Evolutionary conservation across 2,888 invertebrate species (phyloP), one percentile per base, ranked within the genome.

Genomic region (Andrena bucephala): DNA sequence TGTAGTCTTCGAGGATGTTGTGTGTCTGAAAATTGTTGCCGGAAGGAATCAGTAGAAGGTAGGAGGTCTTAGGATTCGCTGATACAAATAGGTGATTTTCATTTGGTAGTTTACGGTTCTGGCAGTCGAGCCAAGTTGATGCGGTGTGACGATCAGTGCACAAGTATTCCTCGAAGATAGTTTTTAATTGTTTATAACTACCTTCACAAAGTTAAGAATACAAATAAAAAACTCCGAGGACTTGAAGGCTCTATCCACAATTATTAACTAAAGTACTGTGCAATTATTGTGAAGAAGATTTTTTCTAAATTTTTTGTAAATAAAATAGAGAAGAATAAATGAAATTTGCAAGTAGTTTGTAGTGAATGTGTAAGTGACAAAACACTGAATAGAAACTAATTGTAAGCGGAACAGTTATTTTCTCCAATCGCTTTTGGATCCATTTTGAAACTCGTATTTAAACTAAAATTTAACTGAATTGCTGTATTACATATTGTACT

Each of bases 71-170:
- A 13, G 1, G 36, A 57, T 81, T 74, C 70, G 67, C 71, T 70
- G 73, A 83, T 81, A 33, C 69, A 60, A 42, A 60, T 70, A 75
- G 63, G 57, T 59, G 81, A 87, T 86, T 86, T 89, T 85, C 86
- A 86, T 88, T 89, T 66, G 73, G 65, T 60, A 82, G 76, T 74
- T 81, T 71, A 54, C 60, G 52, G 42, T 16, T 36, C 54, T 13
- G 10, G n/a, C 67, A 31, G 29, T 13, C 62, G 31, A 65, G 24
- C 33, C 60, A 7, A 36, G 57, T 50, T 50, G 71, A 52, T 42
- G 36, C 13, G 36, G 57, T 13, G 54, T 60, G 42, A 8, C 10
- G 8, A 31, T 24, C 29, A 10, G 42, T 57, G 27, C 24, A 29
- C 60, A 27, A n/a, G 36, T 74, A 27, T 42, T 13, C 13, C 68